Evolutionary conservation across 2,888 invertebrate genomes (phyloP).

Genomic region (Nomada ferruginata): DNA sequence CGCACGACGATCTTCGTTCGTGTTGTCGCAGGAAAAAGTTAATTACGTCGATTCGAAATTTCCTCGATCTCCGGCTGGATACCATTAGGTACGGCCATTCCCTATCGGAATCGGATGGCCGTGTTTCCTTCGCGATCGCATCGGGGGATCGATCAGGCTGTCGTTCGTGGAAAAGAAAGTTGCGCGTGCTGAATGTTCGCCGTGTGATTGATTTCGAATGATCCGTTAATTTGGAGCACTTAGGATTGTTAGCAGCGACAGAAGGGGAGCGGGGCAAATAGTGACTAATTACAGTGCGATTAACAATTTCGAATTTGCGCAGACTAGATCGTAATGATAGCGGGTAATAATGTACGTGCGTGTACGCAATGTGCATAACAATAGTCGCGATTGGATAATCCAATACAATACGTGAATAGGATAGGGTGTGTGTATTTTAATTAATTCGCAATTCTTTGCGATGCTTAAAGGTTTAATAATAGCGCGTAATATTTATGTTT

Average conservation of each 20-base stretch:
- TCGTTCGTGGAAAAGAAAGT: constrained; percentile 26
- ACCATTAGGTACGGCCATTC: constrained; percentile 51
- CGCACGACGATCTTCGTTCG: constrained; percentile 50
- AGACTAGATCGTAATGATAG: neutral
- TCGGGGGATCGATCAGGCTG: constrained; percentile 38
- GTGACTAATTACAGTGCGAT: neutral
- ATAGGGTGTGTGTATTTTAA: too few relatives aligned
- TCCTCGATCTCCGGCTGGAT: constrained; percentile 34
- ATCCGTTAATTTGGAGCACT: neutral
- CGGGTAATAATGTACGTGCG: neutral
- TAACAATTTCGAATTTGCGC: neutral
- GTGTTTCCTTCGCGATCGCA: constrained; percentile 39
- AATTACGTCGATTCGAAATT: constrained; percentile 73
- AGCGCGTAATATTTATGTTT: too few relatives aligned
- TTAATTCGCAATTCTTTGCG: too few relatives aligned
- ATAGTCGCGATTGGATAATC: neutral
- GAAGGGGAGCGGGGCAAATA: constrained; percentile 1
- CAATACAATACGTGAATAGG: too few relatives aligned
- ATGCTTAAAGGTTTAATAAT: too few relatives aligned
- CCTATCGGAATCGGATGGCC: constrained; percentile 18
- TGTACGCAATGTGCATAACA: neutral
- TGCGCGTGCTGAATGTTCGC: constrained; percentile 8
- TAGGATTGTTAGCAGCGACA: neutral
- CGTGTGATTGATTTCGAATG: constrained; percentile 30
- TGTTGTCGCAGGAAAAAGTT: constrained; percentile 56